Base-by-base conservation (phyloP, 2,113 vertebrate genomes). In the Lepus europaeus region DNA sequence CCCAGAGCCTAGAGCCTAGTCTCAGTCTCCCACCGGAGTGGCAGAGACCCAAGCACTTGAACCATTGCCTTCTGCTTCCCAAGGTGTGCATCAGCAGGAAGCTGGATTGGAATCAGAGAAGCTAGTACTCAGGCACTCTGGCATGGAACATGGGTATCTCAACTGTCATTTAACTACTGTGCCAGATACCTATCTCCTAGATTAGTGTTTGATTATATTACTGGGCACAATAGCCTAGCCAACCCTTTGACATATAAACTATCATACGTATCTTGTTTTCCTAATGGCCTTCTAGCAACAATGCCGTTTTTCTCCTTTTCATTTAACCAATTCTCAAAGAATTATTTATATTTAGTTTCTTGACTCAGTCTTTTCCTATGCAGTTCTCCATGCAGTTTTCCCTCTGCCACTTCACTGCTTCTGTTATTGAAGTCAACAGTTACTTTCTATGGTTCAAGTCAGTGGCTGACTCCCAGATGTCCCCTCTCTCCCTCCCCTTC, bases 201-300 rank as follows among this genome's bases (percentile, higher is more conserved):
- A 9, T 73, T 94, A 49, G 39, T 70, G n/a, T 88, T 88, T 88
- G 70, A 53, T 83, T 77, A 63, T 53, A 63, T 88, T 74, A 81
- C 10, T 82, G 16, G 17, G 3, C 45, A 72, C 9, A 5, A 1
- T 51, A 66, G 36, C 53, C 23, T 85, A 51, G 33, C 29, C 13
- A 68, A 20, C 13, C 14, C 80, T 80, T 80, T 93, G 68, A 69
- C 27, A n/a, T 14, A 13, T 68, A 76, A 61, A 87, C 29, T 3
- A 45, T 83, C 11, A 45, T 10, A 82, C 9, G 6, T 86, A 31
- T 19, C 25, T 90, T 79, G 14, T 6, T 80, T 86, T 49, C 16
- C 25, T 69, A 14, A 53, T 19, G 10, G 20, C 36, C 2, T 59
- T 85, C 78, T 73, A 79, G 17, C 23, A 72, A 51, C 39, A 69